A percentile compares a stretch with the other conserved stretches of the same genome.
Evolutionary conservation across 2,113 vertebrate genomes (phyloP).

Genomic region (Egretta garzetta): DNA sequence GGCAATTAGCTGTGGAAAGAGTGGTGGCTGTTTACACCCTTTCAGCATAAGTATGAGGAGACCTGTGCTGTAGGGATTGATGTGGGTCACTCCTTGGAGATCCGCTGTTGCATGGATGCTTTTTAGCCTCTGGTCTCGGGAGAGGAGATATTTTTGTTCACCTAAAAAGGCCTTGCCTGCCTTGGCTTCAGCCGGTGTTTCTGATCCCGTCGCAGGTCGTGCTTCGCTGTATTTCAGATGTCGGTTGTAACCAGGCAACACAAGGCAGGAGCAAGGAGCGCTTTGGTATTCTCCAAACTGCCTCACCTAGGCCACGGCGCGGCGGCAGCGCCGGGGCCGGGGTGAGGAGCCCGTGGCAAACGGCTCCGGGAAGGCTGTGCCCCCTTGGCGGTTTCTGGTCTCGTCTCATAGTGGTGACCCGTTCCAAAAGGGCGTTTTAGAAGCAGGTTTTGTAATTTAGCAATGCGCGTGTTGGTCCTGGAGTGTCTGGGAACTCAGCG

Average conservation of each 20-base stretch:
- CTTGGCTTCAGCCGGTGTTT: not conserved
- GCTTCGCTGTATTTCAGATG: not conserved
- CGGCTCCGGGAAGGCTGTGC: fast-evolving
- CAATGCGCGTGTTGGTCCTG: not conserved
- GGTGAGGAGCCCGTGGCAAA: not conserved
- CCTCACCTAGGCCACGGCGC: not conserved
- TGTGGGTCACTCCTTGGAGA: not conserved
- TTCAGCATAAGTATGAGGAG: not conserved
- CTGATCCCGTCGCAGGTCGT: not conserved
- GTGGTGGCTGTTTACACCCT: not conserved
- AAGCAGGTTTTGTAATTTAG: not conserved
- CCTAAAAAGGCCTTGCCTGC: not conserved
- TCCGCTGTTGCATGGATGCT: not conserved
- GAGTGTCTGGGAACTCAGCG: not conserved
- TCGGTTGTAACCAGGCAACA: conserved; percentile 60
- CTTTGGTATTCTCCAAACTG: conserved; percentile 25
- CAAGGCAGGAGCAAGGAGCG: not conserved
- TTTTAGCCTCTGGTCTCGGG: not conserved
- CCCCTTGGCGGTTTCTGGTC: fast-evolving
- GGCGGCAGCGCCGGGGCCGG: not conserved
- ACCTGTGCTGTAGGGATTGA: not conserved
- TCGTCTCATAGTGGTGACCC: fast-evolving
- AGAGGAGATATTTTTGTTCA: not conserved
- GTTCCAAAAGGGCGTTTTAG: not conserved
- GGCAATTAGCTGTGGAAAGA: not conserved